Percentiles rank a stretch among this genome's conserved stretches.
These are phyloP conservation scores for Macrocentrus cingulum DNA, from an alignment of 1,140 invertebrate species.

Conservation along the genomic window DNA sequence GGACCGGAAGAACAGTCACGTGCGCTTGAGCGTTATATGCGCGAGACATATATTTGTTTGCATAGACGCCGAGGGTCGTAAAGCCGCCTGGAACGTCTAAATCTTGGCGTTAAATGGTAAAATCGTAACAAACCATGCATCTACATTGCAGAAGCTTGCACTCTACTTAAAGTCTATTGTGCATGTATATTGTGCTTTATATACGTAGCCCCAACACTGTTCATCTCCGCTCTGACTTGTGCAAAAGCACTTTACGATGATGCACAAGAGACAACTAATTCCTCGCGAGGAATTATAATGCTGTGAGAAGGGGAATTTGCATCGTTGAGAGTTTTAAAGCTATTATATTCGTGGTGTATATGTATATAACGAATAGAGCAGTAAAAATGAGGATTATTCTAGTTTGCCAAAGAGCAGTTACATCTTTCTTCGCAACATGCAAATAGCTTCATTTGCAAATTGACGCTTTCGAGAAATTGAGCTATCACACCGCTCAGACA, in stretches of 20 bases:
- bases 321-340: slow-evolving; percentile 18
- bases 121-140: slow-evolving; percentile 35
- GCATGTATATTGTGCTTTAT: slow-evolving; percentile 1
- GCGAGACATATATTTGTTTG: slow-evolving; percentile 8
- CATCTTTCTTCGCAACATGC: background rate
- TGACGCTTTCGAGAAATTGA: slow-evolving; percentile 3
- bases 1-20: no score
- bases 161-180: background rate
- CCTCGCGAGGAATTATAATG: slow-evolving; percentile 10
- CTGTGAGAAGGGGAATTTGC: slow-evolving; percentile 15
- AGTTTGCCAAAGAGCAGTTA: background rate
- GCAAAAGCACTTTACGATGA: slow-evolving; percentile 25
- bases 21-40: no score
- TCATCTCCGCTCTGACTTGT: background rate
- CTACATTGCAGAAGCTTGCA: background rate
- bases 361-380: background rate
- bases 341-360: slow-evolving; percentile 6
- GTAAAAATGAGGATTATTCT: slow-evolving; percentile 18
- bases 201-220: background rate
- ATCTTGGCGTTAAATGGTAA: slow-evolving; percentile 44
- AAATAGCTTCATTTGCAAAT: slow-evolving; percentile 20
- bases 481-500: background rate
- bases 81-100: slow-evolving; percentile 44
- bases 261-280: slow-evolving; percentile 15
- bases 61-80: slow-evolving; percentile 33